A percentile compares a stretch with the other conserved stretches of the same genome.
Conservation (phyloP, 2,888 invertebrate species). For the Pedicia rivosa region DNA sequence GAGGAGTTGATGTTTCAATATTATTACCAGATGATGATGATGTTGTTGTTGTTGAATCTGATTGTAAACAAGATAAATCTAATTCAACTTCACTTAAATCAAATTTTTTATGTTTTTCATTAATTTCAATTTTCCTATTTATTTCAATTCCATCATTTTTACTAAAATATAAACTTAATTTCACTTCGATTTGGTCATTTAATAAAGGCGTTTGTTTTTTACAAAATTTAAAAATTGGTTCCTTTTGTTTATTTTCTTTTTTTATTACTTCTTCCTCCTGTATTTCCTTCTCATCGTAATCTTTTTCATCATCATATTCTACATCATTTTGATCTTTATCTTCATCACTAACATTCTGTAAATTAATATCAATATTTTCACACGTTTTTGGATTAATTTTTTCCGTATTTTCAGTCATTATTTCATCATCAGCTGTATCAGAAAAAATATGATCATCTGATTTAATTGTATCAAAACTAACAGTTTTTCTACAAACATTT, state of each 20-base stretch:
- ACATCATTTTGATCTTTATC: too few species aligned
- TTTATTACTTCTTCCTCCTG: too few species aligned
- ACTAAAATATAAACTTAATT: conserved; percentile 3
- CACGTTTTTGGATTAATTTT: conserved; percentile 8
- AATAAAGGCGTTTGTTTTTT: too few species aligned
- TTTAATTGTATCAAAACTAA: conserved; percentile 28
- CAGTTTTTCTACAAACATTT: conserved; percentile 25
- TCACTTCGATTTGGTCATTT: too few species aligned
- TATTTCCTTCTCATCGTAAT: too few species aligned
- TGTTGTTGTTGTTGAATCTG: conserved; percentile 10
- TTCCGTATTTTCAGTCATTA: conserved; percentile 9
- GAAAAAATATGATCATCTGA: too few species aligned
- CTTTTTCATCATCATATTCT: too few species aligned
- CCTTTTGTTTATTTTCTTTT: background rate
- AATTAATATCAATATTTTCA: background rate
- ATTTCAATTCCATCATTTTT: conserved; percentile 1
- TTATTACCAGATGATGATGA: conserved; percentile 1
- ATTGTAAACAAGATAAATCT: conserved; percentile 25
- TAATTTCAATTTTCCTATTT: background rate
- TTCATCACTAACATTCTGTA: too few species aligned
- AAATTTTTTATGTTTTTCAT: background rate
- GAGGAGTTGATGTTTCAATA: background rate
- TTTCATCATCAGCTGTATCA: too few species aligned
- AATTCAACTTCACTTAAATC: conserved; percentile 11
- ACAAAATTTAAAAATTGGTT: background rate